Conservation (phyloP, 2,797 vertebrate species). For the Peromyscus aztecus region DNA sequence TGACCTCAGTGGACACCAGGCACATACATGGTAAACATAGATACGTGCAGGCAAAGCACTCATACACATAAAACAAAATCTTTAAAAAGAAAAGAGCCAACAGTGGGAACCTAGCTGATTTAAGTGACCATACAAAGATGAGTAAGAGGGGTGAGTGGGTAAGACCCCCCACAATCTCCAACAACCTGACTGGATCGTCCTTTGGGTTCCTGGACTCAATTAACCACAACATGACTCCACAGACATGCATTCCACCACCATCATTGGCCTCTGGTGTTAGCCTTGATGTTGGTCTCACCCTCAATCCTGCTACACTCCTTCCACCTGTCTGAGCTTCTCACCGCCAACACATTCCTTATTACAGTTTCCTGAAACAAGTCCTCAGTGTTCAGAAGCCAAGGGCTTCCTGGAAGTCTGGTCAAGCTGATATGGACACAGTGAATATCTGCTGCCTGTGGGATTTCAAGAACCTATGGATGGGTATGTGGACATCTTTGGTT, state of each 20-base stretch:
- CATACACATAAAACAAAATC: neutral
- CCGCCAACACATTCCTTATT: neutral
- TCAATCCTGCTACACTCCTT: neutral
- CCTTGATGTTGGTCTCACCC: neutral
- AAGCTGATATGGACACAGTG: neutral
- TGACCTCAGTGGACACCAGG: neutral
- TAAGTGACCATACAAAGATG: neutral
- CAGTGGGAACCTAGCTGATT: neutral
- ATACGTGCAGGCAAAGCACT: neutral
- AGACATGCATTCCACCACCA: neutral
- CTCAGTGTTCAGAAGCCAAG: neutral
- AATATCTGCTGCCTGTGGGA: neutral
- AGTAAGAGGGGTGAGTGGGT: neutral
- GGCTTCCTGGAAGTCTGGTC: neutral
- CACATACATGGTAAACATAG: neutral
- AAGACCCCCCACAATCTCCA: neutral
- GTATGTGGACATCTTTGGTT: neutral
- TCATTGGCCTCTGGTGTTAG: neutral
- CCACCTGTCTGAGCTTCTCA: neutral
- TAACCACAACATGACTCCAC: fast-evolving
- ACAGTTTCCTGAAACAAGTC: neutral
- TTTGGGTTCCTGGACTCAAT: neutral
- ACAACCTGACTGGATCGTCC: neutral
- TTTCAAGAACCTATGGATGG: neutral
- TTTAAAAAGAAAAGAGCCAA: neutral